A percentile compares a stretch with the other conserved stretches of the same genome.
Conservation (phyloP, 2,797 vertebrate genomes). For the Catharus ustulatus region DNA sequence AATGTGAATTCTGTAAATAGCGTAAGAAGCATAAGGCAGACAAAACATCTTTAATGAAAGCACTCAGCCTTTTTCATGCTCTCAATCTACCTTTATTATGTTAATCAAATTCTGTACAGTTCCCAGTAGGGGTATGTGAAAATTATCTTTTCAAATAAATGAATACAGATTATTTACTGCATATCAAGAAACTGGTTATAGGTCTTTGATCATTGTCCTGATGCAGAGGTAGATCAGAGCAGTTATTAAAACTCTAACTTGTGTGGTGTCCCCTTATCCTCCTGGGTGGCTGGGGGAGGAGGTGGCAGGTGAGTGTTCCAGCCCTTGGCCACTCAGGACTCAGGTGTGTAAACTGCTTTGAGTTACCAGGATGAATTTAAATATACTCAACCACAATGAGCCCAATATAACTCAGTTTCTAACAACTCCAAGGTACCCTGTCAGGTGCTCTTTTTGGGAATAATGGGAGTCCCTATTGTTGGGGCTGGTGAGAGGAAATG, state of each 20-base stretch:
- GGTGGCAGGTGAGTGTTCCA: background rate
- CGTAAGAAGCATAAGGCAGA: background rate
- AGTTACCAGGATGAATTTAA: background rate
- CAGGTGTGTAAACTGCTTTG: background rate
- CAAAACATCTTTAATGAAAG: constrained; percentile 7
- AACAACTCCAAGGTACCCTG: background rate
- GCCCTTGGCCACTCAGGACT: background rate
- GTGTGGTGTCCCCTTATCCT: background rate
- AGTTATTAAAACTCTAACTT: background rate
- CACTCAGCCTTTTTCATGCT: background rate
- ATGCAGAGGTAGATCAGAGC: background rate
- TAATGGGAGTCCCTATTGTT: rapidly evolving
- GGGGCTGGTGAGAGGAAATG: background rate
- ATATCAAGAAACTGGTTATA: constrained; percentile 37
- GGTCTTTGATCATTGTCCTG: constrained; percentile 12
- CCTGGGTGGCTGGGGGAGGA: background rate
- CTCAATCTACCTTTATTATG: constrained; percentile 45
- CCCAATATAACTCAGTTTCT: background rate
- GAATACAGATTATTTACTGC: constrained; percentile 16
- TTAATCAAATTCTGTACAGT: constrained; percentile 15
- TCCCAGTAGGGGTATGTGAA: constrained; percentile 1
- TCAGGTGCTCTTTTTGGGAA: background rate
- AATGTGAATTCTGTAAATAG: background rate
- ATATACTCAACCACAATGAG: background rate
- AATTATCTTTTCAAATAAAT: constrained; percentile 41